These are phyloP conservation scores for Cottus gobio DNA, from an alignment of 2,113 vertebrate genomes.

Conservation along the genomic window DNA sequence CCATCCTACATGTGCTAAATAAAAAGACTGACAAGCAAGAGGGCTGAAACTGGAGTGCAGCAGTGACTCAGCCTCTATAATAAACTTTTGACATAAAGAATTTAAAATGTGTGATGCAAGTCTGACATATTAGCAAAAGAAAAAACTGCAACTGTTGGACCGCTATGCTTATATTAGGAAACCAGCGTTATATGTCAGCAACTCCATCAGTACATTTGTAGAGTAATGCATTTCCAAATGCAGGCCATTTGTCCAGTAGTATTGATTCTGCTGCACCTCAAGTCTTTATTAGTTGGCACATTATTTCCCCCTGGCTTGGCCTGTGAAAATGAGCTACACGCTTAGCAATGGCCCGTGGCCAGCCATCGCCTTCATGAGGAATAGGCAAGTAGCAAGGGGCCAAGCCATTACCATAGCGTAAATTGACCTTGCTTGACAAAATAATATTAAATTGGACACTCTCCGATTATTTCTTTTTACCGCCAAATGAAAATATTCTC, in stretches of 20 bases:
- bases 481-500: constrained; percentile 24
- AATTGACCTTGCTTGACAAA: constrained; percentile 56
- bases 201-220: constrained; percentile 30
- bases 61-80: constrained; percentile 34
- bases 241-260: constrained; percentile 57
- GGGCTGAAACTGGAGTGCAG: neutral
- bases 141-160: neutral
- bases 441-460: constrained; percentile 45
- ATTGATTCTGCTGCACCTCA: constrained; percentile 59
- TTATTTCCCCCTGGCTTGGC: constrained; percentile 43
- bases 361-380: constrained; percentile 44
- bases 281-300: constrained; percentile 64
- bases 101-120: constrained; percentile 44
- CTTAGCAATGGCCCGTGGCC: constrained; percentile 53
- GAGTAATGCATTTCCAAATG: constrained; percentile 49
- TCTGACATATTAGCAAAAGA: constrained; percentile 13
- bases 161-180: neutral
- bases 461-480: neutral
- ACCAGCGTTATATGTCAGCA: constrained; percentile 23
- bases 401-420: constrained; percentile 53
- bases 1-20: neutral
- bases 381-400: constrained; percentile 46
- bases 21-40: constrained; percentile 7
- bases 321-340: constrained; percentile 63
- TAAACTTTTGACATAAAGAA: constrained; percentile 27